A percentile compares a stretch with the other conserved stretches of the same genome.
Conservation (phyloP, 2,797 vertebrate genomes). For the Natrix natrix region DNA sequence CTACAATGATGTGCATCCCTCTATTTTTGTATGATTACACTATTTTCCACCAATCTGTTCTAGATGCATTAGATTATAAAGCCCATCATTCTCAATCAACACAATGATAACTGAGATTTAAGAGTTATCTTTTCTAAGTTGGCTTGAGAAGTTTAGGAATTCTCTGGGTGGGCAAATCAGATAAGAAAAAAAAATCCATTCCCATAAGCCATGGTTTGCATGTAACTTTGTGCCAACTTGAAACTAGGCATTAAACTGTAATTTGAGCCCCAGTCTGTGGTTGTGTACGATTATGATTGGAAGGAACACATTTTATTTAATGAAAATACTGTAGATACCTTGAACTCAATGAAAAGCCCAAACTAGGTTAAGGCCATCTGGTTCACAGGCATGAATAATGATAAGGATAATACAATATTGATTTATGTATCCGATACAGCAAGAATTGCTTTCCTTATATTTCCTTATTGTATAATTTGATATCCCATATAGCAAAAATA, state of each 20-base stretch:
- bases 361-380: background rate
- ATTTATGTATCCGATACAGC: too few species aligned
- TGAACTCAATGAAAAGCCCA: background rate
- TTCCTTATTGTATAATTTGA: background rate
- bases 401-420: background rate
- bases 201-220: background rate
- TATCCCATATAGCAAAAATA: background rate
- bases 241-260: background rate
- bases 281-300: background rate
- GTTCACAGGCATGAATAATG: background rate
- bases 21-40: background rate
- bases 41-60: background rate
- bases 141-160: background rate
- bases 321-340: background rate
- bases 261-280: background rate
- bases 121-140: background rate
- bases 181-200: background rate
- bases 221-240: background rate
- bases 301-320: background rate
- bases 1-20: background rate
- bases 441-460: background rate
- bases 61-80: background rate
- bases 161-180: background rate
- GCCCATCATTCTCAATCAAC: background rate
- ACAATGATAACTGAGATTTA: background rate